These are phyloP conservation scores for Montipora cactus DNA, from an alignment of 64 coral and sea anemone species.

Conservation along the genomic window DNA sequence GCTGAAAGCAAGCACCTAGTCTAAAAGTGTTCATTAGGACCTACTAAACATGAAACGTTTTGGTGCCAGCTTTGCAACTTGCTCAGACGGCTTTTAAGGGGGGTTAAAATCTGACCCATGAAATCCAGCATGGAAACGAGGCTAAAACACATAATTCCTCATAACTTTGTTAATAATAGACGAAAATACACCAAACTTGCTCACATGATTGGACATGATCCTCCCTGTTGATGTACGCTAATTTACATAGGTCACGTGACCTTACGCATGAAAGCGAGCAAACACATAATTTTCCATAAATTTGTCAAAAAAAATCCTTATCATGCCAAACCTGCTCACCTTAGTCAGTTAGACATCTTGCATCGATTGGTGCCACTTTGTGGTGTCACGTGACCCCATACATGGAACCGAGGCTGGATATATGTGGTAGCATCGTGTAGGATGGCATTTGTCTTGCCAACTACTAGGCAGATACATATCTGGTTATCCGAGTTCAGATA, in stretches of 20 bases:
- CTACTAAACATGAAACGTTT: slow-evolving; percentile 71
- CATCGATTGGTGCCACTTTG: slow-evolving; percentile 65
- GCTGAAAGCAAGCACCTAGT: slow-evolving; percentile 61
- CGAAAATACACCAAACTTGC: slow-evolving; percentile 56
- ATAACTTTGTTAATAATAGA: slow-evolving; percentile 66
- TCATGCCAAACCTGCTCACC: slow-evolving; percentile 75
- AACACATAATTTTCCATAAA: too few species aligned
- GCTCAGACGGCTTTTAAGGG: slow-evolving; percentile 60
- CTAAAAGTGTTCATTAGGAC: slow-evolving; percentile 64
- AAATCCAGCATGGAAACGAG: too few species aligned
- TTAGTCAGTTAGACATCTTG: slow-evolving; percentile 75
- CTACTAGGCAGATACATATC: slow-evolving; percentile 71
- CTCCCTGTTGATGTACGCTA: slow-evolving; percentile 66
- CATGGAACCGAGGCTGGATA: slow-evolving; percentile 62
- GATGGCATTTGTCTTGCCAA: slow-evolving; percentile 61
- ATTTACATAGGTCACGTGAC: slow-evolving; percentile 66
- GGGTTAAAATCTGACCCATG: neutral
- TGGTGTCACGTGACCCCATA: slow-evolving; percentile 68
- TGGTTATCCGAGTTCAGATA: slow-evolving; percentile 47
- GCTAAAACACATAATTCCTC: neutral
- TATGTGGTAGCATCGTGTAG: slow-evolving; percentile 31
- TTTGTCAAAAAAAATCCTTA: neutral
- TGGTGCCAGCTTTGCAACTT: slow-evolving; percentile 74
- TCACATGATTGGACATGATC: slow-evolving; percentile 56
- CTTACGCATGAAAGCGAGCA: slow-evolving; percentile 65